Percentiles rank a stretch among this genome's conserved stretches.
Evolutionary conservation across 2,797 vertebrate genomes (phyloP).

Genomic region (Gymnoscopelus microlampas): DNA sequence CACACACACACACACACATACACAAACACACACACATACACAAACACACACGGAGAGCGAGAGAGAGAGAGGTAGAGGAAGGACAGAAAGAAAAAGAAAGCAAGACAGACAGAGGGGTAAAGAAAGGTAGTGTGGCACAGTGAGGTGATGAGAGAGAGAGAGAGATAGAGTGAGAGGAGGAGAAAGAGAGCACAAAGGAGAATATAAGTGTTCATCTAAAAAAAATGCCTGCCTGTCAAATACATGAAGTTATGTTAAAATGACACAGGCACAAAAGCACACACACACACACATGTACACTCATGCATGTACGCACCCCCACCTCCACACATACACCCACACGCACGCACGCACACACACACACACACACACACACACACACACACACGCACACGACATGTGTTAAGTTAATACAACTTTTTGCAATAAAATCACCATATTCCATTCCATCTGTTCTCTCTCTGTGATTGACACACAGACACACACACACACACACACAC

Average conservation of each 20-base stretch:
- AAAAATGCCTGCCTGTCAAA: neutral
- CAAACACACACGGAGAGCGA: neutral
- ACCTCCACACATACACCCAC: neutral
- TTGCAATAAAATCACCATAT: no score
- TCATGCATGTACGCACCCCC: neutral
- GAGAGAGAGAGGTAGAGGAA: constrained; percentile 2
- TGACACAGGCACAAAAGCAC: neutral
- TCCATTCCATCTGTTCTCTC: no score
- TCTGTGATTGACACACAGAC: neutral
- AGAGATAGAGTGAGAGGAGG: constrained; percentile 16
- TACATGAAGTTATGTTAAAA: constrained; percentile 4
- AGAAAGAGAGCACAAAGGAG: neutral
- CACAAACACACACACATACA: neutral
- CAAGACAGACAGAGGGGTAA: neutral
- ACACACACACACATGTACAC: constrained; percentile 7
- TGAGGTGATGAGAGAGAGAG: neutral
- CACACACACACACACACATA: neutral
- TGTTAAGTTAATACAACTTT: neutral
- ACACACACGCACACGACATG: constrained; percentile 17
- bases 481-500: constrained; percentile 30
- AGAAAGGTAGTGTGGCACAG: neutral
- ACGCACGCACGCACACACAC: neutral
- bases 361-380: constrained; percentile 21
- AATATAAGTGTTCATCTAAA: neutral
- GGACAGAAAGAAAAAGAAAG: constrained; percentile 7